phyloP scores from a whole-genome alignment of 2,888 invertebrate genomes.

The Stramonita haemastoma region DNA sequence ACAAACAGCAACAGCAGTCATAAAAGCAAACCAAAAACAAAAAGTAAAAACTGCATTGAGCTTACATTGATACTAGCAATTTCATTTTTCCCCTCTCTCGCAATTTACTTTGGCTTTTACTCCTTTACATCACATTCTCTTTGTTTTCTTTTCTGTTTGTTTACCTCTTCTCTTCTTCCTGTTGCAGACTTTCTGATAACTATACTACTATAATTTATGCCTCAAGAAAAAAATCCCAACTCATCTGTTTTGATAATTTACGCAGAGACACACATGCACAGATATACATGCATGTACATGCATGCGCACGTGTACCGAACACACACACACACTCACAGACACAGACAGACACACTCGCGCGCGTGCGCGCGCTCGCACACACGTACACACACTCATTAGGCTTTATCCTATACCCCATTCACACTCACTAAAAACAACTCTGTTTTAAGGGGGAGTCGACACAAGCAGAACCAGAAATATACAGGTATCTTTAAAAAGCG shows the following conservation, averaged over 20 bases:
- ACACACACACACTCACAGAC: slow-evolving; percentile 10
- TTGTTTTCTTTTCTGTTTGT: no score
- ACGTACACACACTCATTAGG: background rate
- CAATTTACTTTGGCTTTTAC: no score
- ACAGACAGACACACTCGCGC: background rate
- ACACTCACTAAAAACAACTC: background rate
- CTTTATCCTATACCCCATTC: background rate
- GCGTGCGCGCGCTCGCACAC: background rate
- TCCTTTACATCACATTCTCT: no score
- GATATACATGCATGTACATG: background rate
- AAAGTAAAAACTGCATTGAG: no score
- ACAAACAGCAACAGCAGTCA: no score
- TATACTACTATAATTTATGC: no score
- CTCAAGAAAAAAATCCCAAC: no score
- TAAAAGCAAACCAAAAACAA: no score
- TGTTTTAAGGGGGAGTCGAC: background rate
- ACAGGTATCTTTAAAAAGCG: background rate
- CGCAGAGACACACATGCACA: background rate
- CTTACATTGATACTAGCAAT: no score
- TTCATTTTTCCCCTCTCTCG: no score
- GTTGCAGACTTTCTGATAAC: no score
- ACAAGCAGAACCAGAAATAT: background rate
- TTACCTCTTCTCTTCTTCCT: no score
- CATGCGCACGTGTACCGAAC: background rate
- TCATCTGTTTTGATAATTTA: background rate